Evolutionary conservation across 2,888 invertebrate species (phyloP).

Genomic region (Drosophila phalerata): DNA sequence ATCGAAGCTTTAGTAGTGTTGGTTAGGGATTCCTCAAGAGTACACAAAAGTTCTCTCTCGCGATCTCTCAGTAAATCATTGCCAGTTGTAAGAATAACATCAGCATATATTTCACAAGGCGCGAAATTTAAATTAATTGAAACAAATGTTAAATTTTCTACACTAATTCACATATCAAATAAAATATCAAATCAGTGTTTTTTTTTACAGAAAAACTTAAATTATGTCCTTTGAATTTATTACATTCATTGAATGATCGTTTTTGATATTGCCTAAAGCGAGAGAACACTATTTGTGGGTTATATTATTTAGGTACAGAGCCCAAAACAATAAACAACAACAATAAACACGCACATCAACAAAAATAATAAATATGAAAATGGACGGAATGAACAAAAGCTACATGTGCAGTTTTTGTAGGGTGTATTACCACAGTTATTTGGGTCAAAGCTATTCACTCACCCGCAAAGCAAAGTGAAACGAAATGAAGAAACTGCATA

Average conservation of each 20-base stretch:
- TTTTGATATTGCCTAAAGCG: background rate
- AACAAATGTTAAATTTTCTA: background rate
- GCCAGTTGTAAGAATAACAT: slow-evolving; percentile 46
- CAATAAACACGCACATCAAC: slow-evolving; percentile 19
- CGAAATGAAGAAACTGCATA: slow-evolving; percentile 76
- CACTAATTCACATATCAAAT: too few relatives aligned
- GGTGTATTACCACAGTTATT: slow-evolving; percentile 77
- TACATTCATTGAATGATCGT: background rate
- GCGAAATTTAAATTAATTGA: background rate
- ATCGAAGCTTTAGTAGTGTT: background rate
- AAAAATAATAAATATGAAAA: slow-evolving; percentile 25
- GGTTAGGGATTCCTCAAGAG: slow-evolving; percentile 14
- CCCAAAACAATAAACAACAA: background rate
- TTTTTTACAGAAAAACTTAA: background rate
- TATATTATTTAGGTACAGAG: too few relatives aligned
- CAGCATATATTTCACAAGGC: slow-evolving; percentile 23
- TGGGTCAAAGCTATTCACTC: slow-evolving; percentile 85
- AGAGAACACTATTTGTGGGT: too few relatives aligned
- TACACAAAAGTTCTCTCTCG: slow-evolving; percentile 10
- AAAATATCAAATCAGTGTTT: background rate
- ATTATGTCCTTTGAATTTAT: background rate
- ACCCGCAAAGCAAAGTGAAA: slow-evolving; percentile 72
- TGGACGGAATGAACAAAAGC: slow-evolving; percentile 51
- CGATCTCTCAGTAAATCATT: slow-evolving; percentile 39
- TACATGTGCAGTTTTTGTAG: slow-evolving; percentile 57